These are phyloP conservation scores for Mormyrus iriodes DNA, from an alignment of 2,113 vertebrate genomes.

Conservation along the genomic window DNA sequence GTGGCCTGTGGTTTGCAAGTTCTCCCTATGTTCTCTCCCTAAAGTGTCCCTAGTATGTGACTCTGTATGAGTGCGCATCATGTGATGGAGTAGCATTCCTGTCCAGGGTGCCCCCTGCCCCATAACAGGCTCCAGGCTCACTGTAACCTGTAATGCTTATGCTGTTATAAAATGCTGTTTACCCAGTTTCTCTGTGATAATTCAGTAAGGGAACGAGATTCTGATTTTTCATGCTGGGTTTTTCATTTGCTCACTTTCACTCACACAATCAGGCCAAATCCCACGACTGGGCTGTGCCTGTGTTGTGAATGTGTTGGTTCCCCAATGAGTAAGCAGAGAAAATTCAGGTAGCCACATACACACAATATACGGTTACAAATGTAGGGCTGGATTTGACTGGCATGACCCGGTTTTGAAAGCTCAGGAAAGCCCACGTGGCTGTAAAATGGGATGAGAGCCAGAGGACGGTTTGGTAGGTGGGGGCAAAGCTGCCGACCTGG, in stretches of 20 bases:
- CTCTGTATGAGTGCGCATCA: background rate
- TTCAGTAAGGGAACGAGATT: background rate
- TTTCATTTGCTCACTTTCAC: background rate
- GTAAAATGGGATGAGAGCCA: constrained; percentile 38
- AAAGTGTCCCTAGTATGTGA: background rate
- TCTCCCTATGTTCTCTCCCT: background rate
- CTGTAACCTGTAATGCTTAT: too few relatives aligned
- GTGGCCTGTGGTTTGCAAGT: background rate
- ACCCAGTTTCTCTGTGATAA: background rate
- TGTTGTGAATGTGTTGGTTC: too few relatives aligned
- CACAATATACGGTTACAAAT: background rate
- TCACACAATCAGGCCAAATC: background rate
- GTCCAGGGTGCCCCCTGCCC: background rate
- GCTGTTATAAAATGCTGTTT: background rate
- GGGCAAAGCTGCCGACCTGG: constrained; percentile 26
- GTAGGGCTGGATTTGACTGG: background rate
- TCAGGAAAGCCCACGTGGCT: constrained; percentile 31
- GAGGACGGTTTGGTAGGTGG: constrained; percentile 27
- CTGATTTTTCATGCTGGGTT: background rate
- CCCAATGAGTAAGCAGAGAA: background rate
- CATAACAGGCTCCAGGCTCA: too few relatives aligned
- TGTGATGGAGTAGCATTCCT: background rate
- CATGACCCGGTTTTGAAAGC: constrained; percentile 22
- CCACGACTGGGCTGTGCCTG: background rate
- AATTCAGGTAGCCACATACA: background rate